Evolutionary conservation across 2,888 invertebrate genomes (phyloP).

Genomic region (Hypena proboscidalis): DNA sequence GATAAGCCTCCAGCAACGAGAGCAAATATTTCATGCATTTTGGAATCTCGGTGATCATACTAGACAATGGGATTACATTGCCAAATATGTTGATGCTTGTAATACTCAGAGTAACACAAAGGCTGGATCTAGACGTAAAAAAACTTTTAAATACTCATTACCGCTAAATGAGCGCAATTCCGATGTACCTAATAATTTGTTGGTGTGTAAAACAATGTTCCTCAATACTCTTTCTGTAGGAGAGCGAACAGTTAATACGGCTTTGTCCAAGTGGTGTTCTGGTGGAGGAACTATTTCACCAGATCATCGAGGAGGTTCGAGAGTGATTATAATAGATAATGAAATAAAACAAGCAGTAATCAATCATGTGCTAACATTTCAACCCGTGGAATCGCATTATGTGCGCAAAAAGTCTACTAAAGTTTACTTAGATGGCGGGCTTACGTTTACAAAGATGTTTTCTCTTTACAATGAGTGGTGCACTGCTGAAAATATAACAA

Average conservation of each 20-base stretch:
- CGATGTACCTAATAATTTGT: not conserved
- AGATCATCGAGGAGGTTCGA: not conserved
- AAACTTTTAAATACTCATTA: not conserved
- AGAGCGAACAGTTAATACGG: not conserved
- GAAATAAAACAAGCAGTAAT: slow-evolving; percentile 1
- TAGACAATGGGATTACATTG: not conserved
- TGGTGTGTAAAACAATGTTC: slow-evolving; percentile 1
- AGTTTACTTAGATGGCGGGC: slow-evolving; percentile 5
- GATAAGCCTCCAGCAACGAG: not conserved
- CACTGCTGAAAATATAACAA: not conserved
- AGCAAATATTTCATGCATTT: not conserved
- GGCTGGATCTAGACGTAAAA: not conserved
- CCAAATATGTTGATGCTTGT: not conserved
- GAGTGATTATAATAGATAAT: too few relatives aligned
- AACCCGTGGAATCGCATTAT: slow-evolving; percentile 7
- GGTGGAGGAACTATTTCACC: slow-evolving; percentile 1
- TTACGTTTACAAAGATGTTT: slow-evolving; percentile 15
- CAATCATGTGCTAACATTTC: slow-evolving; percentile 3
- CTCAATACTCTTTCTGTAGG: slow-evolving; percentile 2
- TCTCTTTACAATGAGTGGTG: slow-evolving; percentile 15
- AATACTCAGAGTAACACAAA: not conserved
- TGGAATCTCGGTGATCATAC: not conserved
- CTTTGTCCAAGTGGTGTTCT: slow-evolving; percentile 10
- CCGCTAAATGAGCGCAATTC: not conserved
- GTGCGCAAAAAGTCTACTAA: slow-evolving; percentile 2